Evolutionary conservation across 2,888 invertebrate species (phyloP).

Genomic region (Eudasyphora cyanicolor): DNA sequence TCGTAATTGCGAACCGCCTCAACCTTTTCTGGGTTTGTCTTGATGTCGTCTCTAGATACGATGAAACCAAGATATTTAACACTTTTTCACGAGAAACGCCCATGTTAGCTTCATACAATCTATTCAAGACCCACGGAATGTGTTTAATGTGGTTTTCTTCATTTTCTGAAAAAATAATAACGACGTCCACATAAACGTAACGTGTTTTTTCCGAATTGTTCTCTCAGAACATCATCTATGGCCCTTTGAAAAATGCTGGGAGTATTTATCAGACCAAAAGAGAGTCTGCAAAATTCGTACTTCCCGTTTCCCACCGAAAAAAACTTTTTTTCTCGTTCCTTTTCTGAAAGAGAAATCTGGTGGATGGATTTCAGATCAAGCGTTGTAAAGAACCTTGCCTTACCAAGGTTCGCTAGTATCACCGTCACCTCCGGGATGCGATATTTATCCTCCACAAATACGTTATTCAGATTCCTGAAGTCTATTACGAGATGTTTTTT

Average conservation of each 20-base stretch:
- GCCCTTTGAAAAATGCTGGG: too few relatives aligned
- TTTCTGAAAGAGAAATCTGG: constrained; percentile 52
- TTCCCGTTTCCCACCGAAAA: constrained; percentile 49
- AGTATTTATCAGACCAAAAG: constrained; percentile 51
- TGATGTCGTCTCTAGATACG: background rate
- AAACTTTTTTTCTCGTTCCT: constrained; percentile 47
- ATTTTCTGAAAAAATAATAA: constrained; percentile 53
- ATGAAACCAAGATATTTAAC: constrained; percentile 34
- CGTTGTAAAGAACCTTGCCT: too few relatives aligned
- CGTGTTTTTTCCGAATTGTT: too few relatives aligned
- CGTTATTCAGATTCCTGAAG: constrained; percentile 41
- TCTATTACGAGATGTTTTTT: constrained; percentile 40
- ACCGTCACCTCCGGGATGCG: constrained; percentile 46
- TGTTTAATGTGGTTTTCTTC: constrained; percentile 37
- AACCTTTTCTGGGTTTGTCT: background rate
- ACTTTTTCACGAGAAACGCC: constrained; percentile 49
- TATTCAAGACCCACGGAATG: constrained; percentile 46
- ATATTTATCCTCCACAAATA: constrained; percentile 44
- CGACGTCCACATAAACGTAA: too few relatives aligned
- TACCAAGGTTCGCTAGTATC: too few relatives aligned
- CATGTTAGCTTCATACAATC: constrained; percentile 55
- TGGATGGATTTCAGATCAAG: constrained; percentile 55
- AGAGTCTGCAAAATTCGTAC: constrained; percentile 57
- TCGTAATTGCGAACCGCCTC: background rate
- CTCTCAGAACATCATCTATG: too few relatives aligned